Conservation (phyloP, 2,113 vertebrate genomes). For the Pavo muticus region DNA sequence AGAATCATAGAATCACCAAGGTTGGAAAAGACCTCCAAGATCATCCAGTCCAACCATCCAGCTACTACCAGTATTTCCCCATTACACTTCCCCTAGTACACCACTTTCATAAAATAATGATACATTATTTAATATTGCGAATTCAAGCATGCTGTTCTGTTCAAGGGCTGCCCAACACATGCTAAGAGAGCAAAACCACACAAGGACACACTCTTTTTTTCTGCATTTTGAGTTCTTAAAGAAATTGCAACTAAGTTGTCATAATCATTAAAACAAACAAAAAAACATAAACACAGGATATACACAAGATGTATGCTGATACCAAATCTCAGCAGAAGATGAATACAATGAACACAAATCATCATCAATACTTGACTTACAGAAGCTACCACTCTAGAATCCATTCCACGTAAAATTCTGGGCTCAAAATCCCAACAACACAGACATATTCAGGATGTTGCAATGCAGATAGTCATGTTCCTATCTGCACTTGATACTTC, state of each 20-base stretch:
- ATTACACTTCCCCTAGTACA: too few relatives aligned
- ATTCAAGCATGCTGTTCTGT: not conserved
- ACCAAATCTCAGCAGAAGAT: not conserved
- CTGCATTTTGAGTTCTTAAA: not conserved
- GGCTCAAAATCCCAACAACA: not conserved
- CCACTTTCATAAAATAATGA: not conserved
- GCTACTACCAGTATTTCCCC: too few relatives aligned
- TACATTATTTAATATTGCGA: not conserved
- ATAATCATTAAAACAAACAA: not conserved
- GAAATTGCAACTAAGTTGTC: not conserved
- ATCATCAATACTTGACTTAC: not conserved
- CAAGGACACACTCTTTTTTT: not conserved
- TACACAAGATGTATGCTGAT: not conserved
- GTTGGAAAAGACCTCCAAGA: too few relatives aligned
- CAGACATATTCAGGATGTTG: fast-evolving
- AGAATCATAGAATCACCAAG: too few relatives aligned
- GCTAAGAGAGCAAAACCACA: not conserved
- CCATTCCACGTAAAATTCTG: not conserved
- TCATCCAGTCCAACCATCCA: too few relatives aligned
- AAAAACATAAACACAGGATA: not conserved
- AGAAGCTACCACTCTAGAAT: not conserved
- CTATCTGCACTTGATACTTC: not conserved
- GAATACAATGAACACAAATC: not conserved
- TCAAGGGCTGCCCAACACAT: not conserved
- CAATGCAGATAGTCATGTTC: not conserved